A percentile compares a stretch with the other conserved stretches of the same genome.
Conservation (phyloP, 2,888 invertebrate genomes). For the Leptodirus hochenwartii region DNA sequence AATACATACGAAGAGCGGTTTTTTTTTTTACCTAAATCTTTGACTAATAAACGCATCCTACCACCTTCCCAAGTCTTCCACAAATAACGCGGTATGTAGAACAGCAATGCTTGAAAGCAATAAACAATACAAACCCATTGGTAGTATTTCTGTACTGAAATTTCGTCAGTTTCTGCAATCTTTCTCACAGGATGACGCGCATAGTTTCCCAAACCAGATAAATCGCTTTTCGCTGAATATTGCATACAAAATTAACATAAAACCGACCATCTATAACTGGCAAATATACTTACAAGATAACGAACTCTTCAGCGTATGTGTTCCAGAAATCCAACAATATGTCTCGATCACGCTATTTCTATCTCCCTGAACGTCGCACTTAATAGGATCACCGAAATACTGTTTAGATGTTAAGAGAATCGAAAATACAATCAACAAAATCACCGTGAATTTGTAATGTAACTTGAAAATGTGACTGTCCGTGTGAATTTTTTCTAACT, state of each 20-base stretch:
- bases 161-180: constrained; percentile 23
- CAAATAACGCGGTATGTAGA: constrained; percentile 49
- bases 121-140: constrained; percentile 57
- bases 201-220: constrained; percentile 30
- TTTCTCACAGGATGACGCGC: constrained; percentile 26
- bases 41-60: constrained; percentile 36
- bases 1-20: not conserved
- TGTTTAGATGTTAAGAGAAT: constrained; percentile 62
- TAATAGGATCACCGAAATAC: constrained; percentile 73
- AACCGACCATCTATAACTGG: too few species aligned
- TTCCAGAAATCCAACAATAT: constrained; percentile 66
- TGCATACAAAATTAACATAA: too few species aligned
- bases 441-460: constrained; percentile 55
- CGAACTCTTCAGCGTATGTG: constrained; percentile 36
- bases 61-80: constrained; percentile 59
- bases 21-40: constrained; percentile 32
- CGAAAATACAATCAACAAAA: constrained; percentile 53
- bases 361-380: constrained; percentile 40
- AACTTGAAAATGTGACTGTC: constrained; percentile 59
- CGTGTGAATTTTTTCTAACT: constrained; percentile 46
- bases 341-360: constrained; percentile 48
- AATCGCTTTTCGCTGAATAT: too few species aligned
- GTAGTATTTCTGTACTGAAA: constrained; percentile 43
- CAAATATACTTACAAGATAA: too few species aligned
- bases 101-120: constrained; percentile 44